Conservation (phyloP, 2,888 invertebrate species). For the Drosophila macrospina region DNA sequence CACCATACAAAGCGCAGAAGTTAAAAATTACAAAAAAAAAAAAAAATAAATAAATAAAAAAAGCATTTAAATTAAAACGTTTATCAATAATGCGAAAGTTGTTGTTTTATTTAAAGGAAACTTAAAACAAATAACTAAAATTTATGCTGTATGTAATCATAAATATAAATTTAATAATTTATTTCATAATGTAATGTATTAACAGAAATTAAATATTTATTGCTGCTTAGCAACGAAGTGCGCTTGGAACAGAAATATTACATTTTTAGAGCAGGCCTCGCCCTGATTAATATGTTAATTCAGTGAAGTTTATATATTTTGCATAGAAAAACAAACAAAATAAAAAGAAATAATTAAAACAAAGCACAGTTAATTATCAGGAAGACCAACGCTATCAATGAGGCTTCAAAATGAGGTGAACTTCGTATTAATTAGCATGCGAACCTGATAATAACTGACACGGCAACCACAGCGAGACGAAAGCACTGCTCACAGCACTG, state of each 20-base stretch:
- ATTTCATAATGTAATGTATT: too few species aligned
- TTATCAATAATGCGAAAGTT: background rate
- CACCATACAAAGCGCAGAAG: background rate
- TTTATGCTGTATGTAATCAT: too few species aligned
- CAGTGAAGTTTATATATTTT: conserved; percentile 27
- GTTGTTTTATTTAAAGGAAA: background rate
- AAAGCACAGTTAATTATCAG: conserved; percentile 19
- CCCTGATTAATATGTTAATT: conserved; percentile 62
- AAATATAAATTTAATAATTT: too few species aligned
- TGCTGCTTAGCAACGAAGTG: too few species aligned
- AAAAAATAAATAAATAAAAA: conserved; percentile 4
- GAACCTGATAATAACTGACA: conserved; percentile 38
- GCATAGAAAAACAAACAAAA: conserved; percentile 17
- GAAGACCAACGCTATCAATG: conserved; percentile 39
- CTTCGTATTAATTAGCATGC: conserved; percentile 47
- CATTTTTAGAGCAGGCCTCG: background rate
- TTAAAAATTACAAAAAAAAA: background rate
- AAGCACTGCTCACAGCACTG: conserved; percentile 75
- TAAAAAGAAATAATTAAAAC: conserved; percentile 13
- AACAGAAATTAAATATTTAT: too few species aligned
- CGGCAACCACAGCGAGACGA: conserved; percentile 64
- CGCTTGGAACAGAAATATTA: too few species aligned
- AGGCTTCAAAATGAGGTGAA: conserved; percentile 62
- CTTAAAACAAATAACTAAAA: too few species aligned
- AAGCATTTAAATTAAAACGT: conserved; percentile 6